Base-by-base conservation (phyloP, 2,113 vertebrate genomes). In the Fregata magnificens region DNA sequence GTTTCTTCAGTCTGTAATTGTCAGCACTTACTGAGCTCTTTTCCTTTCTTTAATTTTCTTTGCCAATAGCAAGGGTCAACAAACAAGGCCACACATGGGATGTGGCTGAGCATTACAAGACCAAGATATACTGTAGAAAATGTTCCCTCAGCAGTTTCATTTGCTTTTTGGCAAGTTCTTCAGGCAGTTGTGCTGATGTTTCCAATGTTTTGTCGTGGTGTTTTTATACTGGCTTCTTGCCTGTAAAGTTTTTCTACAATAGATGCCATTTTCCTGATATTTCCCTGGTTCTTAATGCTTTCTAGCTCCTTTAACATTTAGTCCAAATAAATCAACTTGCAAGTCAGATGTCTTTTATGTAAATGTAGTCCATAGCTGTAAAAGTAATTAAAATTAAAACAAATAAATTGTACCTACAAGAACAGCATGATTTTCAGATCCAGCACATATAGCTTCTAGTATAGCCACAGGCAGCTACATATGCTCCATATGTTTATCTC, bases 161-260 rank as follows among this genome's bases (percentile, higher is more conserved):
- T 80, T 86, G 53, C 24, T 82, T 86, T 63, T 91, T 96, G 94
- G 85, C 91, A 96, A 58, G 32, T 65, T 76, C 56, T 70, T 63
- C 79, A 88, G 56, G 61, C 79, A 19, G 13, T 90, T 93, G 53
- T 90, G 52, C 36, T 88, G 52, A 67, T 83, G 56, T 58, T 94
- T 95, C 65, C 81, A 95, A 8, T 3, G 7, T 82, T 95, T 96
- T 94, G 73, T 74, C 34, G 45, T 90, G 52, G 19, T 77, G 29
- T 50, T 95, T 86, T 76, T 61, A 5, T 42, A 24, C 49, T 79
- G 83, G 73, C 62, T 73, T 94, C 49, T 79, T 87, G 91, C 52
- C 86, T 74, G 50, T 40, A 36, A 59, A 18, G 9, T 86, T 88
- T 40, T 93, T 70, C 44, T 74, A 36, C 31, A 56, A 20, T 56